Base-by-base conservation (phyloP, 2,113 vertebrate genomes). In the Pitta sordida region DNA sequence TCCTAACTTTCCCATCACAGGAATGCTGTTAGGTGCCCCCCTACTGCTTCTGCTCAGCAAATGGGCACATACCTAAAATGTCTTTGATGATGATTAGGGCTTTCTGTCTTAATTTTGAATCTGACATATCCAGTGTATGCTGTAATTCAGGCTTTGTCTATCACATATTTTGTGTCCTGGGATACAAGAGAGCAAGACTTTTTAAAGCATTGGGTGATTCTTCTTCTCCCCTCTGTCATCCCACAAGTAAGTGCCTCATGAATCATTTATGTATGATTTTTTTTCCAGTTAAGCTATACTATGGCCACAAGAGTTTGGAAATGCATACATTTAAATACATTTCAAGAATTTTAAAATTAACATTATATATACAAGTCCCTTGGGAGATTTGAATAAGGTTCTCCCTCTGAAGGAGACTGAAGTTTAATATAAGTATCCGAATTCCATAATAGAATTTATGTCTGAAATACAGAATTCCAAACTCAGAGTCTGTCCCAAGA, bases 261-360 rank as follows among this genome's bases (percentile, higher is more conserved):
- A 91, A 97, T 95, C n/a, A 80, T 93, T 93, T 56, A 88, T 90
- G 27, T 30, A 24, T 51, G 39, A 22, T 56, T 86, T 51, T 63
- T 88, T 75, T 32, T 16, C 17, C 37, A 37, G 63, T 75, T 78
- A 89, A 93, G n/a, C 52, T 82, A 34, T 26, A 34, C 70, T 63
- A 20, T 60, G 46, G 39, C 51, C 69, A 53, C 83, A 56, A 75
- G 39, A 90, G n/a, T 53, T 79, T 70, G 60, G 73, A 88, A 95
- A 86, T 93, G 81, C 86, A 76, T 94, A 69, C 7, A 91, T 96
- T 95, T 95, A 63, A 95, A 96, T 96, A 90, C 49, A 79, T 86
- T 95, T 76, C 20, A 84, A 88, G 39, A 80, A 91, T 76, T 88
- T 65, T 4, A 65, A 91, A 88, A 91, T 88, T 83, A 88, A 67